A percentile compares a stretch with the other conserved stretches of the same genome.
Evolutionary conservation across 2,888 invertebrate genomes (phyloP).

Genomic region (Lottia scabra): DNA sequence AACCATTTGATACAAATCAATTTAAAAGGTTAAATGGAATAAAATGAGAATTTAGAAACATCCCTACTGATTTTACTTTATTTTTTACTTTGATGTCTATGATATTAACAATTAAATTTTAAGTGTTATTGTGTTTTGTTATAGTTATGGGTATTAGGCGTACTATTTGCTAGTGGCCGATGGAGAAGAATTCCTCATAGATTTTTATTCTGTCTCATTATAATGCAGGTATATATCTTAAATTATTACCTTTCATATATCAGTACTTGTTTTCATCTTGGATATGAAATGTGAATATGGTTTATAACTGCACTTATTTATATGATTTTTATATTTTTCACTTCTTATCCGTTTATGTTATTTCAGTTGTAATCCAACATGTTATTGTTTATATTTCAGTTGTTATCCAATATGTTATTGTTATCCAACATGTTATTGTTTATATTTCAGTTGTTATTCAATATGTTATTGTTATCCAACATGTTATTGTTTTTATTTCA

Average conservation of each 20-base stretch:
- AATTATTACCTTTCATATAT: conserved; percentile 70
- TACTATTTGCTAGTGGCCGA: conserved; percentile 82
- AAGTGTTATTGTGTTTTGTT: neutral
- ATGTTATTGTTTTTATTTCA: conserved; percentile 55
- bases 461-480: conserved; percentile 42
- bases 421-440: neutral
- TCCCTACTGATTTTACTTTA: too few species aligned
- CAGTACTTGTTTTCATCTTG: too few species aligned
- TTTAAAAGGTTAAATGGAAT: too few species aligned
- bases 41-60: too few species aligned
- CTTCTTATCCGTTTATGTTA: neutral
- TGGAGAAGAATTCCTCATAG: conserved; percentile 84
- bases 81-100: too few species aligned
- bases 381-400: conserved; percentile 40
- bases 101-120: too few species aligned
- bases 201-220: conserved; percentile 81
- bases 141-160: conserved; percentile 79
- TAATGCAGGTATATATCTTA: conserved; percentile 79
- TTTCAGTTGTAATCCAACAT: conserved; percentile 68
- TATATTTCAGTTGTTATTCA: neutral
- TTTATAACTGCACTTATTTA: conserved; percentile 66
- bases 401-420: conserved; percentile 69
- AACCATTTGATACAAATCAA: conserved; percentile 85
- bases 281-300: too few species aligned
- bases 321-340: conserved; percentile 1